Base-by-base conservation (phyloP, 2,113 vertebrate species). In the Lycocorax pyrrhopterus region DNA sequence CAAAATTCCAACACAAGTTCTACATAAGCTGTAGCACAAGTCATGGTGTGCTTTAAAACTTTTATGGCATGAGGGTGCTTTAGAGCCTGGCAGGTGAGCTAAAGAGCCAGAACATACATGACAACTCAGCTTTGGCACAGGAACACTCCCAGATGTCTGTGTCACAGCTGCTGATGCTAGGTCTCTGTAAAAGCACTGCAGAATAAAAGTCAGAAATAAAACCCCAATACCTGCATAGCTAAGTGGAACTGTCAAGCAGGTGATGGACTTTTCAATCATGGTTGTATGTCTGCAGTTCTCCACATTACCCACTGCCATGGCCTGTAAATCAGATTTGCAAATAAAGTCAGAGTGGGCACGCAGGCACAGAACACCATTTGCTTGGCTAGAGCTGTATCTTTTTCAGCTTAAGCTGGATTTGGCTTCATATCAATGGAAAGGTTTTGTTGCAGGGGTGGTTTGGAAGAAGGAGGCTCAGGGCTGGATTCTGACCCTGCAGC, bases 361-460 rank as follows among this genome's bases (percentile, higher is more conserved):
- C 5, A 37, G 39, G 52, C 62, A 79, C 53, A 44, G 60, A 56
- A 16, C 13, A 33, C 44, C 53, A 22, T 74, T 88, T 76, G 75
- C 79, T 74, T 27, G 4, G 43, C 32, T 21, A 29, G 64, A 68
- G 76, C 55, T 62, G 30, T 10, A 67, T 69, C 80, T 56, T 89
- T 89, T 71, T 63, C 80, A 82, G 59, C 86, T 74, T 73, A 81
- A 81, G 59, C 52, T 77, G 89, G 77, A 87, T 93, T 94, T 93
- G 86, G 83, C 72, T 84, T 43, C 19, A 0, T 32, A 27, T 67
- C 80, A 66, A 26, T 35, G 52, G 68, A 25, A 58, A 77, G 72
- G 46, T 84, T 87, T 84, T 75, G 52, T 49, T 29, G 77, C 82
- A 76, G 84, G 23, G 37, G 21, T 46, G 53, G 25, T 44, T 84